Percentiles rank a stretch among this genome's conserved stretches.
These are phyloP conservation scores for Macroteleia sp. DNA, from an alignment of 2,888 invertebrate genomes.

Conservation along the genomic window DNA sequence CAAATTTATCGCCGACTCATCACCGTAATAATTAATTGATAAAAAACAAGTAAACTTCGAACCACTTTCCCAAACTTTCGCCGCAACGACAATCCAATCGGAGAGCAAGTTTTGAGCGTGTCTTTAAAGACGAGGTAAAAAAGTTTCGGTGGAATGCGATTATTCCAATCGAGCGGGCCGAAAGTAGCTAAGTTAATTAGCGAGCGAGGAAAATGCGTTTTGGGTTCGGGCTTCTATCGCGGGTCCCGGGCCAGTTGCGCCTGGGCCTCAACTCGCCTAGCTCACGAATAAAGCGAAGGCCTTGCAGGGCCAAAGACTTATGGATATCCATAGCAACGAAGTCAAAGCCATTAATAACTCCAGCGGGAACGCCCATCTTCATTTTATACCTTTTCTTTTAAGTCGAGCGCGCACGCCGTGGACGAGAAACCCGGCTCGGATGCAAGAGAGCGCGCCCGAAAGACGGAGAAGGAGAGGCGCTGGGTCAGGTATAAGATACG, in stretches of 20 bases:
- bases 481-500: slow-evolving; percentile 73
- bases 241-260: slow-evolving; percentile 33
- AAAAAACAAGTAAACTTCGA: slow-evolving; percentile 20
- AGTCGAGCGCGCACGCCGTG: slow-evolving; percentile 78
- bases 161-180: slow-evolving; percentile 27
- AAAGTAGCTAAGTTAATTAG: slow-evolving; percentile 61
- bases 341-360: slow-evolving; percentile 84
- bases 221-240: slow-evolving; percentile 24
- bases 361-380: slow-evolving; percentile 82
- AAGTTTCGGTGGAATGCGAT: slow-evolving; percentile 37
- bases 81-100: neutral
- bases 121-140: slow-evolving; percentile 15
- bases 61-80: slow-evolving; percentile 30
- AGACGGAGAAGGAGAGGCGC: slow-evolving; percentile 32
- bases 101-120: neutral
- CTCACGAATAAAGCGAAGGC: slow-evolving; percentile 61
- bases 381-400: slow-evolving; percentile 83
- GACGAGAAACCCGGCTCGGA: slow-evolving; percentile 48
- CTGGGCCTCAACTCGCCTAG: slow-evolving; percentile 48
- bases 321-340: slow-evolving; percentile 84
- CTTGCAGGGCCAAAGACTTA: slow-evolving; percentile 81
- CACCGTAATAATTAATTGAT: slow-evolving; percentile 14
- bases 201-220: slow-evolving; percentile 56
- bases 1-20: slow-evolving; percentile 16
- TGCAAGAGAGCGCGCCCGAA: slow-evolving; percentile 30